Base-by-base conservation (phyloP, 2,888 invertebrate species). In the Cataglyphis livida region DNA sequence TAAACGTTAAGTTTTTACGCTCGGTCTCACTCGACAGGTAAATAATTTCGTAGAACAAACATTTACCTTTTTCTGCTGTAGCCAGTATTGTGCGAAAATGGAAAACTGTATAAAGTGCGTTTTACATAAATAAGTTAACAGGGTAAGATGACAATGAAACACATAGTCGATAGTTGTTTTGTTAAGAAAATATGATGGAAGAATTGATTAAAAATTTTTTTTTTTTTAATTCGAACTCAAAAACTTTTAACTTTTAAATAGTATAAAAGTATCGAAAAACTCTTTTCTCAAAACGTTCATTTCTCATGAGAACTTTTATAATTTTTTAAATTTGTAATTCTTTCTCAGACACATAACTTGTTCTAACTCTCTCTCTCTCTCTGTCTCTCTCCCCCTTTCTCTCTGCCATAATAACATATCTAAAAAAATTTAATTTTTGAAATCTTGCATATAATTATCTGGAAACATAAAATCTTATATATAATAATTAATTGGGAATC, bases 21-120 rank as follows among this genome's bases (percentile, higher is more conserved):
- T 15, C 28, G n/a, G 28, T 28, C 38, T 28, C n/a, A 41, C 71
- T 61, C 38, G 71, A 28, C 76, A 28, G n/a, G 57, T 54, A 57
- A 54, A 76, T 70, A 68, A 76, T 76, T 76, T 76, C 54, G 41
- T 70, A 70, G 54, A 41, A 38, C 28, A 41, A 76, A 76, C 15
- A 68, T 76, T 76, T 76, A 70, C 6, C 32, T 35, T n/a, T n/a
- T 15, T 71, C 66, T 48, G 48, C 35, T 41, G 68, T 15, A 28
- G 15, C 15, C 38, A 68, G 35, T 51, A 51, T 51, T 51, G 51
- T 4, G 28, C 70, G 70, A 28, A n/a, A 38, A 76, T 32, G 54
- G 70, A 25, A 51, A 76, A 25, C 44, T 18, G 38, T 7, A 6
- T 15, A 41, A 38, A 28, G 15, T 41, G 32, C n/a, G 41, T 73